Evolutionary conservation across 2,888 invertebrate species (phyloP).

Genomic region (Drosophila birchii): DNA sequence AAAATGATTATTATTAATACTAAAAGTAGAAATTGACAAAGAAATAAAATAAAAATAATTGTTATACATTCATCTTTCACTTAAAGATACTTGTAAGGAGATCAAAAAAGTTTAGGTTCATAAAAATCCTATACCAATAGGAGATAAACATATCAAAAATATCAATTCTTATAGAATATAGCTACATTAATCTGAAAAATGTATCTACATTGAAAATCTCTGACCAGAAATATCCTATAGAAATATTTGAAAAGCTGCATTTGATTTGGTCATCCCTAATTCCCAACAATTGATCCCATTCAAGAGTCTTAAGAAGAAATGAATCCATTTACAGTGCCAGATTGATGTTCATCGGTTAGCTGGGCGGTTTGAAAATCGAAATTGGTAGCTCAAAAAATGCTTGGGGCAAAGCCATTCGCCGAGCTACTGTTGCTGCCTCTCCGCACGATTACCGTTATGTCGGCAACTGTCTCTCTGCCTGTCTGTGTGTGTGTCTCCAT

Average conservation of each 20-base stretch:
- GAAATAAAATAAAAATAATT: not conserved
- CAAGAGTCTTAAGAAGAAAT: not conserved
- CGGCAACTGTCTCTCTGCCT: conserved; percentile 37
- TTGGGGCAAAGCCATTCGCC: conserved; percentile 25
- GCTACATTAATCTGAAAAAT: no score
- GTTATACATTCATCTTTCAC: fast-evolving
- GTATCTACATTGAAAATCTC: no score
- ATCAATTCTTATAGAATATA: not conserved
- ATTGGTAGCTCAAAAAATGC: conserved; percentile 23
- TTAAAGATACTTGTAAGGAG: not conserved
- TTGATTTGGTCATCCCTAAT: not conserved
- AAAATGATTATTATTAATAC: no score
- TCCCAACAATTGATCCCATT: not conserved
- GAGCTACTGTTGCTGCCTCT: conserved; percentile 32
- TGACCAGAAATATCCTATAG: not conserved
- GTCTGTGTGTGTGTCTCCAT: conserved; percentile 21
- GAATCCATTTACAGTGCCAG: conserved; percentile 9
- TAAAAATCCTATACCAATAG: no score
- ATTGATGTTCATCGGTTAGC: conserved; percentile 39
- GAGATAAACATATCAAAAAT: not conserved
- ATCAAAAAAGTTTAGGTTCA: no score
- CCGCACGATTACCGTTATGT: conserved; percentile 64
- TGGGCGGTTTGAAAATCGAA: conserved; percentile 19
- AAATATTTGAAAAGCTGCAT: no score
- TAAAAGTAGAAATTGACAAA: no score